phyloP scores from a whole-genome alignment of 2,888 invertebrate species.

The Halocaridina rubra region DNA sequence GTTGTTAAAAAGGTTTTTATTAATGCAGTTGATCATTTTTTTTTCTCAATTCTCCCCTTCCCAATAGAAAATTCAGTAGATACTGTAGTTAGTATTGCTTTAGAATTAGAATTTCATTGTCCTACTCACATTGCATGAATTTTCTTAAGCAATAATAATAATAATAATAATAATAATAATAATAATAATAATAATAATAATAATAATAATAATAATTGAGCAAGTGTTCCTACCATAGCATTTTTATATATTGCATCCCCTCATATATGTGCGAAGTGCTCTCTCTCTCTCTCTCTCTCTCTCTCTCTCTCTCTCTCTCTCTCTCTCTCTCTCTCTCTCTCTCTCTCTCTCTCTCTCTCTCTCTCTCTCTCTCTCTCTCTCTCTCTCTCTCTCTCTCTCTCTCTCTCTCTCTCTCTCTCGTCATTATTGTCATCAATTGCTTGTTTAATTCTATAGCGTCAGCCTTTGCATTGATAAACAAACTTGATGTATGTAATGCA shows the following conservation, averaged over 20 bases:
- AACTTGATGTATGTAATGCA: no score
- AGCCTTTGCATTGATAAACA: no score
- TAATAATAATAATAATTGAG: background rate
- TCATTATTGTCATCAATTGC: no score
- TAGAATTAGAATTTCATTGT: background rate
- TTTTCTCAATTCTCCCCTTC: slow-evolving; percentile 30
- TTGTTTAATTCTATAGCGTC: no score
- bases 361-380: no score
- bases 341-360: background rate
- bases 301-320: background rate
- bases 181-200: background rate
- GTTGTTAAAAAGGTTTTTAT: slow-evolving; percentile 61
- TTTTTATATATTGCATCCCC: background rate
- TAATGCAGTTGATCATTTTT: slow-evolving; percentile 32
- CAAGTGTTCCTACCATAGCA: background rate
- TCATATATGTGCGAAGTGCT: background rate
- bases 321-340: background rate
- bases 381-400: no score
- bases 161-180: background rate
- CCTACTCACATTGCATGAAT: no score
- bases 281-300: background rate
- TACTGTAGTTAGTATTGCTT: background rate
- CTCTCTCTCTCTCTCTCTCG: no score
- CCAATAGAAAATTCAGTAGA: background rate
- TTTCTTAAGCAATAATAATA: no score